A percentile compares a stretch with the other conserved stretches of the same genome.
phyloP scores from a whole-genome alignment of 2,113 vertebrate species.

The Lathamus discolor region DNA sequence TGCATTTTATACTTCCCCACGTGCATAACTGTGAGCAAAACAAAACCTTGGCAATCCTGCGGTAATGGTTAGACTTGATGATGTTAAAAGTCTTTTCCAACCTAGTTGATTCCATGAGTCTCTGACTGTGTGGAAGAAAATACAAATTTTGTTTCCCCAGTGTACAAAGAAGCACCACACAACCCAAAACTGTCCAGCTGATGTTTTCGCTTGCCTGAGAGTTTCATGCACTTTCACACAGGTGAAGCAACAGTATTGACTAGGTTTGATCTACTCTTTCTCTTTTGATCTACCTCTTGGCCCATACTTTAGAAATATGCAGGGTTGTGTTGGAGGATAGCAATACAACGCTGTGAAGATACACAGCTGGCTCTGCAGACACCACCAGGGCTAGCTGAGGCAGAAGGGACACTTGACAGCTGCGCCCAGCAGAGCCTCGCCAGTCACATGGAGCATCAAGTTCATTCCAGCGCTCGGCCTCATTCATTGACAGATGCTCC shows the following conservation, averaged over 20 bases:
- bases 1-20: neutral
- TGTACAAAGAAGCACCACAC: neutral
- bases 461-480: neutral
- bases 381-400: neutral
- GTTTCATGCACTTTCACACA: neutral
- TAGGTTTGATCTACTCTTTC: neutral
- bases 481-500: neutral
- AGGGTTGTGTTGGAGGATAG: neutral
- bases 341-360: neutral
- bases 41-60: neutral
- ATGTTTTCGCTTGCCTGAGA: neutral
- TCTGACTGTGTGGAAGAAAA: neutral
- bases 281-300: neutral
- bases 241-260: neutral
- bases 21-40: neutral
- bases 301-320: neutral
- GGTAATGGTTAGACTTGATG: neutral
- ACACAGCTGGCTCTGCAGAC: neutral
- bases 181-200: neutral
- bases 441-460: fast-evolving
- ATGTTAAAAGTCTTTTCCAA: neutral
- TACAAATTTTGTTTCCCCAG: neutral
- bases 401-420: neutral
- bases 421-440: neutral
- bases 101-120: neutral